Evolutionary conservation across 2,113 vertebrate genomes (phyloP).

Genomic region (Haemorhous mexicanus): DNA sequence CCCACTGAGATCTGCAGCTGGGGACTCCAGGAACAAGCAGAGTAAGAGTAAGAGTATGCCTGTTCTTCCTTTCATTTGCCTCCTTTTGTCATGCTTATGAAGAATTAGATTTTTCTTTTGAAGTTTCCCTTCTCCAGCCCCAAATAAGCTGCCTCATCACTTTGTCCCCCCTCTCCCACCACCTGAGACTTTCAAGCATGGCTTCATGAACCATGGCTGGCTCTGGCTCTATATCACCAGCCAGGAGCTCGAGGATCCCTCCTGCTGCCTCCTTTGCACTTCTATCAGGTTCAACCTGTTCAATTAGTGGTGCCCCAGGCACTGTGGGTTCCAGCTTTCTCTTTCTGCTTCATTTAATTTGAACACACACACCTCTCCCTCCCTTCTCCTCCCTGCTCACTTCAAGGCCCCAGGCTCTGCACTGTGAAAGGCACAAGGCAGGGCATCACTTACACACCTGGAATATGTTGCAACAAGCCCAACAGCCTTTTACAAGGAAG

Average conservation of each 20-base stretch:
- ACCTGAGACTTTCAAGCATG: background rate
- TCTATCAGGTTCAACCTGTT: constrained; percentile 69
- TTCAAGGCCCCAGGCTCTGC: constrained; percentile 36
- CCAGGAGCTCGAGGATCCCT: background rate
- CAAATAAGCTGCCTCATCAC: background rate
- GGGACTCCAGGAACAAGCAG: background rate
- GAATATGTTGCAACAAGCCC: constrained; percentile 66
- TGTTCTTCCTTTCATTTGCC: background rate
- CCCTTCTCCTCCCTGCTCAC: constrained; percentile 27
- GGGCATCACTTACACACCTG: constrained; percentile 66
- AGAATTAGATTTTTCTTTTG: background rate
- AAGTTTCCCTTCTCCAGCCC: background rate
- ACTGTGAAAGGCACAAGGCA: constrained; percentile 61
- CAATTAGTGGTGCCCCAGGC: constrained; percentile 42
- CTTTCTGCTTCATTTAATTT: constrained; percentile 71
- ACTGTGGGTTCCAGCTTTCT: constrained; percentile 58
- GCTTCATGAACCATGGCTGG: background rate
- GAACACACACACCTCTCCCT: constrained; percentile 41
- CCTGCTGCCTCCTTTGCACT: background rate
- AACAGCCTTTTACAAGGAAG: constrained; percentile 40
- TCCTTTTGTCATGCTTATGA: background rate
- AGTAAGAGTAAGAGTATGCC: background rate
- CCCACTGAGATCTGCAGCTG: background rate
- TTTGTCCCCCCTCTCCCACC: background rate
- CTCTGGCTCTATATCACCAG: rapidly evolving